Conservation (phyloP, 2,797 vertebrate species). For the Pagetopsis macropterus region DNA sequence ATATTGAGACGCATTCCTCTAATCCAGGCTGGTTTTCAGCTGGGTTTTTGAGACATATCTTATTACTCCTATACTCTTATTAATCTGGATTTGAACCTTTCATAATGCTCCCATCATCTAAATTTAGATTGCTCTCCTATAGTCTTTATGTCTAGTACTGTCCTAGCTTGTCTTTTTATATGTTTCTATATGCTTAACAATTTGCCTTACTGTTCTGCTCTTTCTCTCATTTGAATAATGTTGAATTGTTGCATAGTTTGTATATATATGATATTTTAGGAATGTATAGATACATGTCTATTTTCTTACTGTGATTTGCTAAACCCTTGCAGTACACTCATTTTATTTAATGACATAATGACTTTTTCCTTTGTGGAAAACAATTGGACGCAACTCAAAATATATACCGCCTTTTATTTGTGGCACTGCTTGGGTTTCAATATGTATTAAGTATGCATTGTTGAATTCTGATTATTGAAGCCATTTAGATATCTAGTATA, state of each 20-base stretch:
- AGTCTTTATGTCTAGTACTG: slow-evolving; percentile 66
- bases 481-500: slow-evolving; percentile 31
- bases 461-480: slow-evolving; percentile 42
- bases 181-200: slow-evolving; percentile 76
- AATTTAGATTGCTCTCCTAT: slow-evolving; percentile 66
- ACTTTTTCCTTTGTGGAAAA: slow-evolving; percentile 81
- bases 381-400: slow-evolving; percentile 66
- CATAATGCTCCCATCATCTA: slow-evolving; percentile 52
- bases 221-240: slow-evolving; percentile 58
- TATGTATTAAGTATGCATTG: slow-evolving; percentile 59
- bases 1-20: slow-evolving; percentile 32
- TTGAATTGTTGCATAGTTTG: slow-evolving; percentile 49
- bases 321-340: slow-evolving; percentile 86
- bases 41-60: slow-evolving; percentile 31
- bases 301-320: slow-evolving; percentile 66
- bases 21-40: slow-evolving; percentile 41
- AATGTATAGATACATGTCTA: slow-evolving; percentile 60
- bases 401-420: slow-evolving; percentile 45
- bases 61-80: slow-evolving; percentile 16
- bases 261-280: slow-evolving; percentile 61
- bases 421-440: slow-evolving; percentile 87
- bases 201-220: slow-evolving; percentile 63
- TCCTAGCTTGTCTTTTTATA: slow-evolving; percentile 74
- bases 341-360: slow-evolving; percentile 76
- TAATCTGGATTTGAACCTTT: slow-evolving; percentile 53